A percentile compares a stretch with the other conserved stretches of the same genome.
Conservation (phyloP, 1,140 invertebrate genomes). For the Tigriopus japonicus region DNA sequence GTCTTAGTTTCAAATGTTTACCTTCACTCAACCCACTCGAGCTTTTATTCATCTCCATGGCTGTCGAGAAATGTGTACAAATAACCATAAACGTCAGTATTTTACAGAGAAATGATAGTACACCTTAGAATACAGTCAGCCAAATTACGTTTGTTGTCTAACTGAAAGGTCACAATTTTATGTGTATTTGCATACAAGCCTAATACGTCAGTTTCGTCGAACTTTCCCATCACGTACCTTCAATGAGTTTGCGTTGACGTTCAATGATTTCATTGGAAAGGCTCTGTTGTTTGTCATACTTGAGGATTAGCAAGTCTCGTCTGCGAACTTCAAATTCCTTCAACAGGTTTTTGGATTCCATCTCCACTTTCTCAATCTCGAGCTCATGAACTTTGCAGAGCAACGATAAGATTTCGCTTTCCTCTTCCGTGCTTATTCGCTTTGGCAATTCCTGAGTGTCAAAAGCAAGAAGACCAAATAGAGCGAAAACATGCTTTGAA, state of each 20-base stretch:
- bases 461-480: constrained; percentile 1
- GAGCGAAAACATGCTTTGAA: no score
- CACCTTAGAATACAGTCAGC: no score
- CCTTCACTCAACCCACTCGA: no score
- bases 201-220: neutral
- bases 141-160: no score
- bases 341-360: constrained; percentile 62
- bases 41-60: no score
- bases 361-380: constrained; percentile 60
- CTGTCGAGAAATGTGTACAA: no score
- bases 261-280: constrained; percentile 81
- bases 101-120: no score
- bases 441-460: constrained; percentile 50
- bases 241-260: constrained; percentile 60
- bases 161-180: no score
- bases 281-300: constrained; percentile 60
- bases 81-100: no score
- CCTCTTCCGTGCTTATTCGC: constrained; percentile 59
- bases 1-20: no score
- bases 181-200: no score
- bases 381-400: constrained; percentile 69
- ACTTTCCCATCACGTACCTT: constrained; percentile 35
- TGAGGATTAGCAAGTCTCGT: constrained; percentile 55
- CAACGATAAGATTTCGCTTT: constrained; percentile 59
- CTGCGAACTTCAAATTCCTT: constrained; percentile 63